Evolutionary conservation across 2,113 vertebrate species (phyloP).

Genomic region (Tamias sibiricus): DNA sequence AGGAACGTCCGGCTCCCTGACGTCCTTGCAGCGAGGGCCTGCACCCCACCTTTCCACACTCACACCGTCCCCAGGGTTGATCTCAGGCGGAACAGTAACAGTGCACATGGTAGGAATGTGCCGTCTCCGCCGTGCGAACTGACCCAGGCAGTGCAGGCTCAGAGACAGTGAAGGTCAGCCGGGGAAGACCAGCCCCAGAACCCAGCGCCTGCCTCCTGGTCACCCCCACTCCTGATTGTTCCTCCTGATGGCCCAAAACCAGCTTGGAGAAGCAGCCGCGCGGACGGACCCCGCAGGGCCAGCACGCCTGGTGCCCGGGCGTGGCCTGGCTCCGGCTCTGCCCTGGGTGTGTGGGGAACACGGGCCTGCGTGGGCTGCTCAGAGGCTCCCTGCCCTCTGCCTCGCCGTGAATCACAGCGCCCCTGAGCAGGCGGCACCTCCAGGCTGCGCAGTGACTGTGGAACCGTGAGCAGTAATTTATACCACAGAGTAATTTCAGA

Average conservation of each 20-base stretch:
- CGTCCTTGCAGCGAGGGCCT: background rate
- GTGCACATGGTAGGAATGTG: background rate
- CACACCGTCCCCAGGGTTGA: background rate
- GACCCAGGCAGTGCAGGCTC: background rate
- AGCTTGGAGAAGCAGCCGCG: background rate
- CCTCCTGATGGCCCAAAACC: background rate
- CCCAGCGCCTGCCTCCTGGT: background rate
- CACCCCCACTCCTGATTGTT: background rate
- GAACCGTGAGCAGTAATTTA: constrained; percentile 80
- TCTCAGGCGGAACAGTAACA: background rate
- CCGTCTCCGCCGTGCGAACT: too few relatives aligned
- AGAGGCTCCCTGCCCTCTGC: constrained; percentile 47
- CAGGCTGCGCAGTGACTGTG: constrained; percentile 72
- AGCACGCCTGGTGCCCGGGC: too few relatives aligned
- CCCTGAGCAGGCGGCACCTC: constrained; percentile 76
- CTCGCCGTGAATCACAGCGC: constrained; percentile 68
- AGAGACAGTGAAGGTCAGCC: background rate
- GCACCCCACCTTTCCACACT: background rate
- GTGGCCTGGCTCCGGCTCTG: too few relatives aligned
- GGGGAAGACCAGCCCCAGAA: background rate
- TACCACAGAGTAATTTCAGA: constrained; percentile 78
- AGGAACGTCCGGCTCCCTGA: background rate
- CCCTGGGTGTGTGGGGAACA: background rate
- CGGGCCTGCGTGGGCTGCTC: constrained; percentile 42
- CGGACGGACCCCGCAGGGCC: background rate